Conservation (phyloP, 1,140 invertebrate genomes). For the Proctacanthus coquilletti region DNA sequence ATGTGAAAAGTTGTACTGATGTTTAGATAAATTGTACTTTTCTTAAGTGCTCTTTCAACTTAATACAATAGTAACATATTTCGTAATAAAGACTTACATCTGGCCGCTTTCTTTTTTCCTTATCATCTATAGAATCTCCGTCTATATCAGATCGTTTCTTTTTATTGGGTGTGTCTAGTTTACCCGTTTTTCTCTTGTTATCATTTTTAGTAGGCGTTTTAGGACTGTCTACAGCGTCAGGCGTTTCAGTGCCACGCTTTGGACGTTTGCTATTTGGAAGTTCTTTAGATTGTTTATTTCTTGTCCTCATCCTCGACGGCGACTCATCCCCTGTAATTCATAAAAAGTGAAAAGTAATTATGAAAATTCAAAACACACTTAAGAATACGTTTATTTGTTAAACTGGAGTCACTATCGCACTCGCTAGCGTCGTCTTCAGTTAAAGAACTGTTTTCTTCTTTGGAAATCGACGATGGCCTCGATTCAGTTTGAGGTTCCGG, state of each 20-base stretch:
- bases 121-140: slow-evolving; percentile 19
- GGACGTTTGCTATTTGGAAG: slow-evolving; percentile 41
- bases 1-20: too few relatives aligned
- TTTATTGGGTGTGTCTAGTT: slow-evolving; percentile 51
- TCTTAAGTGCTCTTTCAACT: too few relatives aligned
- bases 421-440: slow-evolving; percentile 87
- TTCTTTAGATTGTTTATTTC: slow-evolving; percentile 67
- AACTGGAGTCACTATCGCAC: slow-evolving; percentile 81
- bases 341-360: too few relatives aligned
- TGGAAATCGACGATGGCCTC: slow-evolving; percentile 40
- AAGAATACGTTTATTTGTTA: slow-evolving; percentile 37
- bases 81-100: too few relatives aligned
- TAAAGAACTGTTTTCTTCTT: slow-evolving; percentile 71
- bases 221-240: slow-evolving; percentile 38
- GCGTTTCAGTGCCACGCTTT: slow-evolving; percentile 57
- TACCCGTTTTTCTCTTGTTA: slow-evolving; percentile 46
- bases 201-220: slow-evolving; percentile 41
- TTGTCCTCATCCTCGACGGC: slow-evolving; percentile 72
- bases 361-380: slow-evolving; percentile 10
- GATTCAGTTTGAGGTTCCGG: slow-evolving; percentile 25
- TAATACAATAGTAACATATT: not conserved
- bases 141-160: slow-evolving; percentile 43
- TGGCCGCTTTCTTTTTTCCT: slow-evolving; percentile 53
- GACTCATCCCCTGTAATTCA: slow-evolving; percentile 47
- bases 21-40: too few relatives aligned